These are phyloP conservation scores for Loxodonta africana DNA, from an alignment of 2,113 vertebrate genomes.

Conservation along the genomic window DNA sequence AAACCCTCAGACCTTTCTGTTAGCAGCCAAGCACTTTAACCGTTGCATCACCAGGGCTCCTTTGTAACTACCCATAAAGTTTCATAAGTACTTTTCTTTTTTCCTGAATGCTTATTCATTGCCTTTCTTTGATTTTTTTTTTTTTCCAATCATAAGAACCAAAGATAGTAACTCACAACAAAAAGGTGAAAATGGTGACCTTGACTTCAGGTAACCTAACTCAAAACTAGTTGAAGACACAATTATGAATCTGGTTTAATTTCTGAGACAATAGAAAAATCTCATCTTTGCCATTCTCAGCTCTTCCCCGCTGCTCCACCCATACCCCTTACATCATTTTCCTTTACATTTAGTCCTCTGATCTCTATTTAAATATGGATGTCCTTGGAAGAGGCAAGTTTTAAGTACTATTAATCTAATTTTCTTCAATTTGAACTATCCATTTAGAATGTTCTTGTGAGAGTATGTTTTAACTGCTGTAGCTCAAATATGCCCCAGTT, in stretches of 20 bases:
- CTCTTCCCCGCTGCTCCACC: background rate
- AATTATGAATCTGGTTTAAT: conserved; percentile 22
- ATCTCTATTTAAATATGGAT: conserved; percentile 10
- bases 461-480: background rate
- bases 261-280: conserved; percentile 19
- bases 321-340: background rate
- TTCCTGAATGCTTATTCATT: background rate
- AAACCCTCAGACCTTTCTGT: too few species aligned
- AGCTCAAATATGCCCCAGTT: background rate
- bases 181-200: background rate
- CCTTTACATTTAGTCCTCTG: conserved; percentile 30
- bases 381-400: background rate
- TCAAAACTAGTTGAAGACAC: background rate
- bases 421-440: conserved; percentile 14
- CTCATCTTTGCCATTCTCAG: background rate
- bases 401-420: background rate
- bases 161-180: conserved; percentile 20
- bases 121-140: background rate
- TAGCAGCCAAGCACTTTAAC: too few species aligned
- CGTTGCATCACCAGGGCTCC: too few species aligned
- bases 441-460: background rate
- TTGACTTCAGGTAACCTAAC: background rate
- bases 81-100: background rate
- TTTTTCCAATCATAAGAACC: background rate
- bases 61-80: background rate